phyloP scores from a whole-genome alignment of 1,140 invertebrate genomes.

The Lerema accius region DNA sequence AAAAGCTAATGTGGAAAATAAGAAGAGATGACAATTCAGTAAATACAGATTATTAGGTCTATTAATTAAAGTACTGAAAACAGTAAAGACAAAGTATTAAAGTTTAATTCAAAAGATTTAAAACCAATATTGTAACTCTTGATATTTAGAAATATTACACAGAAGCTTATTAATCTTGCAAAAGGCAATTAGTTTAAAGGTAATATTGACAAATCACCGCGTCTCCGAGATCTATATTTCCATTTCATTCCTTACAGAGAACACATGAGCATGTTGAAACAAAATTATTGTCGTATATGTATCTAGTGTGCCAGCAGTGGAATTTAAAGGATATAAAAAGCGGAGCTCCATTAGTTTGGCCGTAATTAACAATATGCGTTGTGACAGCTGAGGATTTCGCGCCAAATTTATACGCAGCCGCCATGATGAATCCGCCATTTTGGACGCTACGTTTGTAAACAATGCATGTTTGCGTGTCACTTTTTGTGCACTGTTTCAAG shows the following conservation, averaged over 20 bases:
- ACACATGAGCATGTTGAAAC: conserved; percentile 12
- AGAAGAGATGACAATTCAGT: no score
- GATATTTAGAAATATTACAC: no score
- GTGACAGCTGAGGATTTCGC: conserved; percentile 45
- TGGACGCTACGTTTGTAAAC: conserved; percentile 50
- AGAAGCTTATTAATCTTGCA: neutral
- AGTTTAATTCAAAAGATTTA: no score
- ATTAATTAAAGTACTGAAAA: no score
- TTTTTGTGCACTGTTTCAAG: conserved; percentile 41
- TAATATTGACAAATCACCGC: conserved; percentile 26
- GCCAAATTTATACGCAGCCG: conserved; percentile 50
- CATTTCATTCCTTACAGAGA: conserved; percentile 17
- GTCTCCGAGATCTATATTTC: conserved; percentile 12
- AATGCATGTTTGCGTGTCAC: conserved; percentile 43
- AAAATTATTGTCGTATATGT: conserved; percentile 26
- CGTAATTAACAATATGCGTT: conserved; percentile 40
- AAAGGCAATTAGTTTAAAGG: conserved; percentile 10
- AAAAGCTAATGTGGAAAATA: no score
- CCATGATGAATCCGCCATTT: conserved; percentile 53
- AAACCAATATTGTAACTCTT: no score
- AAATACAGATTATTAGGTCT: no score
- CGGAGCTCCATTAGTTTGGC: conserved; percentile 27
- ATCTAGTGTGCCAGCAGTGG: conserved; percentile 4
- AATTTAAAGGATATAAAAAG: conserved; percentile 24
- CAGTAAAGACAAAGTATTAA: no score